Percentiles rank a stretch among this genome's conserved stretches.
Conservation (phyloP, 2,797 vertebrate species). For the Oophaga sylvatica region DNA sequence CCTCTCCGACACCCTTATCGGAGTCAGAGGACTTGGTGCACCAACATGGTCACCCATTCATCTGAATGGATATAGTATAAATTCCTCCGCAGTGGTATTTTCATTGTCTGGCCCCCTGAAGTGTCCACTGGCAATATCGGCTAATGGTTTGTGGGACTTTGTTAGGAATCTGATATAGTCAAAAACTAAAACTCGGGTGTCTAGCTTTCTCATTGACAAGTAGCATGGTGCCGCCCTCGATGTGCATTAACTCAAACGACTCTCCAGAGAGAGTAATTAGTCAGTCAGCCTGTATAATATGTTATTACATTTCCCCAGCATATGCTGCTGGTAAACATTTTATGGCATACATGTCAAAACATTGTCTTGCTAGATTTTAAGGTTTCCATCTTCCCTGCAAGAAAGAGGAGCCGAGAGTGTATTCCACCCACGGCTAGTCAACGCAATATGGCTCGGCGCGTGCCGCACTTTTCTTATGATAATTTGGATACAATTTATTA, state of each 20-base stretch:
- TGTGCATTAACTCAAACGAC: conserved; percentile 13
- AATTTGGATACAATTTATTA: conserved; percentile 37
- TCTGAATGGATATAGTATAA: no score
- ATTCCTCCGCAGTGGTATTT: no score
- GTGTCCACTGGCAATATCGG: no score
- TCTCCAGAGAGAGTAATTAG: conserved; percentile 31
- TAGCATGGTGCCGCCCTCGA: not conserved
- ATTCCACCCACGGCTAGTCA: conserved; percentile 42
- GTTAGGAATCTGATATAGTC: not conserved
- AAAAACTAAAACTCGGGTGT: not conserved
- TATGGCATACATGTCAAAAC: conserved; percentile 55
- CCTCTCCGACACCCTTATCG: no score
- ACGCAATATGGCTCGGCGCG: conserved; percentile 45
- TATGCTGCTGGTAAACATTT: conserved; percentile 58
- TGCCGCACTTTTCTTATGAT: conserved; percentile 44
- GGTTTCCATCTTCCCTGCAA: conserved; percentile 35
- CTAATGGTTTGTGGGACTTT: not conserved
- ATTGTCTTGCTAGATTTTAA: conserved; percentile 53
- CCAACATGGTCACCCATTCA: no score
- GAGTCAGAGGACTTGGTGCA: no score
- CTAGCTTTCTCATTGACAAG: not conserved
- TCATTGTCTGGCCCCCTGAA: no score
- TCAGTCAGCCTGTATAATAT: conserved; percentile 9
- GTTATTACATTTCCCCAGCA: conserved; percentile 38
- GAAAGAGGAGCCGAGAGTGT: conserved; percentile 38